Base-by-base conservation (phyloP, 1,140 invertebrate genomes). In the Hyposmocoma kahamanoa region DNA sequence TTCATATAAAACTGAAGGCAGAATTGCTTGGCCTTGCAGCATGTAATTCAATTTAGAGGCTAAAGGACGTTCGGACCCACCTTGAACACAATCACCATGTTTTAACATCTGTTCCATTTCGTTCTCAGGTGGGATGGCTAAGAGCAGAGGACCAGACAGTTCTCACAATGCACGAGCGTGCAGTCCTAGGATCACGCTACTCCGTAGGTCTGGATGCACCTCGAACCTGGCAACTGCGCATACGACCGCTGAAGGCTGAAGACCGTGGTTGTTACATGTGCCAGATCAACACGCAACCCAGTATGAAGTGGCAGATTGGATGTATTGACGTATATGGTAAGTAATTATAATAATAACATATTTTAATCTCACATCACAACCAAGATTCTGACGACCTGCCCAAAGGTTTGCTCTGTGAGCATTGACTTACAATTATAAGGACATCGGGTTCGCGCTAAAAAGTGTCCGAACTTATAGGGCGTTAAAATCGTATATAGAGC, bases 241-340 rank as follows among this genome's bases (percentile, higher is more conserved):
- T 95, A 59, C 83, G 91, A 56, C 91, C 92, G 50, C 78, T 94
- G 22, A 87, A 91, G 21, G 90, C 92, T 50, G 88, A 90, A 13
- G 93, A 94, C 82, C 87, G 90, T 21, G 93, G 92, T 21, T 94
- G 93, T 72, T 95, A 95, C 75, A 95, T 95, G 93, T 95, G 93
- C 67, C 93, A 95, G 86, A 92, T 97, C 60, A 97, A 97, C 83
- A 96, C 95, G 1, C 77, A 83, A 56, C 92, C 90, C 30, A 90
- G 91, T 15, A 96, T 97, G 93, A 94, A 92, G 67, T 95, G 92
- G 78, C 93, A 94, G 78, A 87, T 94, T 32, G 96, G 94, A 17
- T 96, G 95, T 76, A 91, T 97, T 34, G 94, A 96, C 73, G 94
- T 97, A 15, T 92, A 94, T 78, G 93, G 95, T 96, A 77, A 88